Evolutionary conservation across 2,113 vertebrate genomes (phyloP).

Genomic region (Ia io): DNA sequence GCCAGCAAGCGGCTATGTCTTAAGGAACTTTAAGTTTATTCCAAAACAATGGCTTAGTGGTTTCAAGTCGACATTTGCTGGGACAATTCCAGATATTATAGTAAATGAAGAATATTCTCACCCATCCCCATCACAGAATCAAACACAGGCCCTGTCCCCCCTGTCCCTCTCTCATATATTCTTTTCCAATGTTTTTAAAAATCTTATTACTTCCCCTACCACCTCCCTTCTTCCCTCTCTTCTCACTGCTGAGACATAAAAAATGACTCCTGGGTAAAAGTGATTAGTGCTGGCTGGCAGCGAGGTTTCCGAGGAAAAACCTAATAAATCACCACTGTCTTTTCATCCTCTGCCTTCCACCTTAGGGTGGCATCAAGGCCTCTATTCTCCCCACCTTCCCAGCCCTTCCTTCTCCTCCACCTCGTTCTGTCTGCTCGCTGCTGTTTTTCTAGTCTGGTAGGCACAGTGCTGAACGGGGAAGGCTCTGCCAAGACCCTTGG

Average conservation of each 20-base stretch:
- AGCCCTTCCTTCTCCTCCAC: not conserved
- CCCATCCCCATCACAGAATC: not conserved
- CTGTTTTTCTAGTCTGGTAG: constrained; percentile 72
- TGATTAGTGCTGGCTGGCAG: constrained; percentile 41
- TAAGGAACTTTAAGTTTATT: not conserved
- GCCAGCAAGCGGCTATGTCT: not conserved
- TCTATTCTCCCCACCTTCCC: not conserved
- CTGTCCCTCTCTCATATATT: not conserved
- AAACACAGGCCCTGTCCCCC: not conserved
- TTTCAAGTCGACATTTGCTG: not conserved
- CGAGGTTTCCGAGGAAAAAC: not conserved
- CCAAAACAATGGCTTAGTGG: not conserved
- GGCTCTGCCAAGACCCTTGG: constrained; percentile 63
- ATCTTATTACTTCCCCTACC: not conserved
- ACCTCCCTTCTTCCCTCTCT: not conserved
- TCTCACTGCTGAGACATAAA: constrained; percentile 57
- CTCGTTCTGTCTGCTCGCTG: constrained; percentile 42
- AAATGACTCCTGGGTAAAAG: constrained; percentile 50
- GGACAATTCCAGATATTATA: not conserved
- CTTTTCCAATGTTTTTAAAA: not conserved
- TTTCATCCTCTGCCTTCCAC: not conserved
- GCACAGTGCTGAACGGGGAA: constrained; percentile 52
- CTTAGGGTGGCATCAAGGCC: not conserved
- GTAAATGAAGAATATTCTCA: not conserved
- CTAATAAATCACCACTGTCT: constrained; percentile 47